Conservation (phyloP, 2,797 vertebrate genomes). For the Xiphophorus birchmanni region DNA sequence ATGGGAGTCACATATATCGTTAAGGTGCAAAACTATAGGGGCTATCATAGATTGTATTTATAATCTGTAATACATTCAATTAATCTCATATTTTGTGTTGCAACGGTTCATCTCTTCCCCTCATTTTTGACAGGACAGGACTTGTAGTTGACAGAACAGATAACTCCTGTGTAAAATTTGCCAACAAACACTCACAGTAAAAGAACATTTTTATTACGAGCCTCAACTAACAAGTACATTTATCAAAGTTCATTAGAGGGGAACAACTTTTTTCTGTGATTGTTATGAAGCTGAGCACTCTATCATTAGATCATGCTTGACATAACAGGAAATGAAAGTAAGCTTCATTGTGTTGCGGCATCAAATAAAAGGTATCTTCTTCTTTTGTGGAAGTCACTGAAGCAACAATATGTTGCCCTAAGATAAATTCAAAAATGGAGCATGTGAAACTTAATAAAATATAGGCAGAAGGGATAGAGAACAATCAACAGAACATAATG, state of each 20-base stretch:
- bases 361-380: slow-evolving; percentile 52
- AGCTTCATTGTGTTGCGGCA: not conserved
- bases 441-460: too few species aligned
- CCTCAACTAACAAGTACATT: not conserved
- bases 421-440: too few species aligned
- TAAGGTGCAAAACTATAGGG: too few species aligned
- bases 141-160: not conserved
- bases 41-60: not conserved
- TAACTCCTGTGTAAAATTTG: not conserved
- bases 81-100: too few species aligned
- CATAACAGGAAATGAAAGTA: slow-evolving; percentile 71
- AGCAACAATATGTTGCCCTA: not conserved
- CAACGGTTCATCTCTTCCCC: not conserved
- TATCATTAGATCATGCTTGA: not conserved
- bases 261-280: accelerated
- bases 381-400: slow-evolving; percentile 32
- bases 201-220: not conserved
- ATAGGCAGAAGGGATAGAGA: too few species aligned
- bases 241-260: slow-evolving; percentile 15
- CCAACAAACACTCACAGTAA: too few species aligned
- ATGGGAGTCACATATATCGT: not conserved
- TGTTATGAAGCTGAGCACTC: not conserved
- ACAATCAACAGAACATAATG: not conserved
- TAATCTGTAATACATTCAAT: not conserved
- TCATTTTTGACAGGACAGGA: not conserved